Evolutionary conservation across 2,113 vertebrate genomes (phyloP).

Genomic region (Ictalurus punctatus): DNA sequence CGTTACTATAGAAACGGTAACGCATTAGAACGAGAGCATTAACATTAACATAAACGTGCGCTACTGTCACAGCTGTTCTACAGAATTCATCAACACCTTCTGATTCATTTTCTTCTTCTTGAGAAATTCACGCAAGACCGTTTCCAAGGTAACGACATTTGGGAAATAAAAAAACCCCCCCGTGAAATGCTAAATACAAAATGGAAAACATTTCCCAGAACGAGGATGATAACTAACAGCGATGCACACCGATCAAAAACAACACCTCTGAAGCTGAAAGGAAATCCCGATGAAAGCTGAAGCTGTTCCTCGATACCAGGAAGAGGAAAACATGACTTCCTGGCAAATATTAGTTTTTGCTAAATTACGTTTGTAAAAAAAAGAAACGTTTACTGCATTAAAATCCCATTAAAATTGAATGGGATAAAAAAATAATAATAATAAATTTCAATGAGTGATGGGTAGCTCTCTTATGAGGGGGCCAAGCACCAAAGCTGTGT

Average conservation of each 20-base stretch:
- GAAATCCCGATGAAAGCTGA: conserved; percentile 58
- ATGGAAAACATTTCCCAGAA: background rate
- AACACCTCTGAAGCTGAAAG: background rate
- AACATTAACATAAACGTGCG: background rate
- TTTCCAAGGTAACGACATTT: background rate
- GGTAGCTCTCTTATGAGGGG: background rate
- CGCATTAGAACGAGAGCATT: background rate
- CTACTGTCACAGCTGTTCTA: background rate
- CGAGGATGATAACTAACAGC: background rate
- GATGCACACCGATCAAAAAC: background rate
- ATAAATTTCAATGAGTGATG: background rate
- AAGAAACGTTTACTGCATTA: background rate
- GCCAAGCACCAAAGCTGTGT: background rate
- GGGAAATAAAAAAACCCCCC: background rate
- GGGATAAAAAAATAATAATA: too few relatives aligned
- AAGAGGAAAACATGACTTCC: background rate
- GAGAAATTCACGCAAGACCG: background rate
- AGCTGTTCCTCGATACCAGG: background rate
- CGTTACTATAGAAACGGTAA: background rate
- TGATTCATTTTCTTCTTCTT: background rate
- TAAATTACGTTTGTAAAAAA: background rate
- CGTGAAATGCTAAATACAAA: background rate
- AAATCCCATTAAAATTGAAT: background rate
- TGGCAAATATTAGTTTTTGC: background rate
- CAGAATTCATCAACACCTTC: background rate